Conservation (phyloP, 2,888 invertebrate species). For the Strigamia crassipes region DNA sequence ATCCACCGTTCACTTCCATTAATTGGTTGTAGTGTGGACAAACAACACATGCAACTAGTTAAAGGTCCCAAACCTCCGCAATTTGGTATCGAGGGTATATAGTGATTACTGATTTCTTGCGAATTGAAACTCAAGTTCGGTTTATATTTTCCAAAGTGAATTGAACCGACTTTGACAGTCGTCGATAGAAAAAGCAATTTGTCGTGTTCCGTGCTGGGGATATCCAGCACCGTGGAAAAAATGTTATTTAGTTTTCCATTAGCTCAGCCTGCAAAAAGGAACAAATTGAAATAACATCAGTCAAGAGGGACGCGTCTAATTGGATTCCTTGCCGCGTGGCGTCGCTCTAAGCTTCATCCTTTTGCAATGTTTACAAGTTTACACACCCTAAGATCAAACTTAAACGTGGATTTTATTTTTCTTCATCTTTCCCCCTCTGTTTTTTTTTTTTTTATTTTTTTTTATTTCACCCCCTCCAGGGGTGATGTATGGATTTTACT, state of each 20-base stretch:
- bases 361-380: slow-evolving; percentile 24
- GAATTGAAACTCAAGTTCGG: background rate
- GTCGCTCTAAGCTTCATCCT: slow-evolving; percentile 25
- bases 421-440: background rate
- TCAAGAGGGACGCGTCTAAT: slow-evolving; percentile 42
- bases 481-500: background rate
- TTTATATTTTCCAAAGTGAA: background rate
- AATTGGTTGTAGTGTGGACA: too few species aligned
- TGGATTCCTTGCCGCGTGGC: slow-evolving; percentile 40
- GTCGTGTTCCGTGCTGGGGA: slow-evolving; percentile 42
- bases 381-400: background rate
- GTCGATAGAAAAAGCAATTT: slow-evolving; percentile 42
- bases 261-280: slow-evolving; percentile 42
- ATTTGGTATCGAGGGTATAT: too few species aligned
- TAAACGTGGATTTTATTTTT: background rate
- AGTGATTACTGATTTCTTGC: background rate
- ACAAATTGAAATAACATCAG: slow-evolving; percentile 42
- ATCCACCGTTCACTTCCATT: too few species aligned
- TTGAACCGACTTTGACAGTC: slow-evolving; percentile 28
- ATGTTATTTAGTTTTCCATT: slow-evolving; percentile 42
- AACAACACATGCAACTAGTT: too few species aligned
- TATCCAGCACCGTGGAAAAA: slow-evolving; percentile 38
- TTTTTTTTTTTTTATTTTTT: background rate
- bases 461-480: background rate
- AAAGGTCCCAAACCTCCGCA: too few species aligned